Conservation (phyloP, 2,113 vertebrate species). For the Nannospalax galili region DNA sequence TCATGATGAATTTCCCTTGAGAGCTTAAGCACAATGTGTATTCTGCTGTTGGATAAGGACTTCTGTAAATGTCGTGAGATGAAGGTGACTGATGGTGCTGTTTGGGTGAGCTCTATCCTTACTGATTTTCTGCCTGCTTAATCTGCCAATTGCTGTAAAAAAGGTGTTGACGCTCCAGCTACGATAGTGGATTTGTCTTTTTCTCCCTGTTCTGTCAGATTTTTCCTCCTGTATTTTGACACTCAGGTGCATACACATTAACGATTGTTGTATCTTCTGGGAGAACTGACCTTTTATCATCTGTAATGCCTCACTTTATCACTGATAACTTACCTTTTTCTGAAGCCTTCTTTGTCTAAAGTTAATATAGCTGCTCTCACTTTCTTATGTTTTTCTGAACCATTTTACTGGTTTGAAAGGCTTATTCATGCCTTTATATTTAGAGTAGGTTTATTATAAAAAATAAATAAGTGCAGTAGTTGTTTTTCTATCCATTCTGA, state of each 20-base stretch:
- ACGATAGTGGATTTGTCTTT: neutral
- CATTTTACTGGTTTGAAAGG: neutral
- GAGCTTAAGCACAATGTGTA: neutral
- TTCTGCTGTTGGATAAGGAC: neutral
- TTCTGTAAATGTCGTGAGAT: constrained; percentile 10
- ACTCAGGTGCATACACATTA: neutral
- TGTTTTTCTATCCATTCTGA: neutral
- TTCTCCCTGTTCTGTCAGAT: neutral
- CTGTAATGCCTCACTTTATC: neutral
- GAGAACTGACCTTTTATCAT: neutral
- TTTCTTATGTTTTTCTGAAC: neutral
- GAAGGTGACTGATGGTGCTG: constrained; percentile 6
- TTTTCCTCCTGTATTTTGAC: neutral
- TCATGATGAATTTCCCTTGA: neutral
- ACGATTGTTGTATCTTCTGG: neutral
- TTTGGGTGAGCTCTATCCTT: neutral
- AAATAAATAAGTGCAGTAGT: neutral
- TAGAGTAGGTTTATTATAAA: neutral
- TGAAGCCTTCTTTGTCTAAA: neutral
- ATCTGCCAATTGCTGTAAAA: neutral
- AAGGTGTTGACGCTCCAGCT: neutral
- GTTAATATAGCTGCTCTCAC: neutral
- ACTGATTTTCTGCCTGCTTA: constrained; percentile 45
- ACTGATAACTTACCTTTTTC: constrained; percentile 16
- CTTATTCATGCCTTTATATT: neutral